A percentile compares a stretch with the other conserved stretches of the same genome.
Conservation (phyloP, 2,797 vertebrate genomes). For the Oceanodroma leucorhoa region DNA sequence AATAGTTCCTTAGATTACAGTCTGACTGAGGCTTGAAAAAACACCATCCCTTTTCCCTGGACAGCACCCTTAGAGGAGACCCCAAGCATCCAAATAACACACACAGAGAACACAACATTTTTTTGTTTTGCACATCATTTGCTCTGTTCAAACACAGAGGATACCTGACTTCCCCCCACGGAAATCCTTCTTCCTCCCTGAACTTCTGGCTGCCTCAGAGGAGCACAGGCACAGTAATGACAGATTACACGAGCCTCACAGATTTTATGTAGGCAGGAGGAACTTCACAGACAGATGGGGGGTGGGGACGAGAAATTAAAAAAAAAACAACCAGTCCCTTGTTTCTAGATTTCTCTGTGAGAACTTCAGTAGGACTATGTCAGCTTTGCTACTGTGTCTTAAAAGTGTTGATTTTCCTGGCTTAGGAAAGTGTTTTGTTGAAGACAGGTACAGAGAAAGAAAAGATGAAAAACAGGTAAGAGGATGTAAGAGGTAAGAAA, state of each 20-base stretch:
- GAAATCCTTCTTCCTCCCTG: neutral
- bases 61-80: neutral
- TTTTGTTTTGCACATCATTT: neutral
- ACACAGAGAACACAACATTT: neutral
- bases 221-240: neutral
- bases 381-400: neutral
- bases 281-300: neutral
- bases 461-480: neutral
- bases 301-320: accelerated
- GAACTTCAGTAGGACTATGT: neutral
- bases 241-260: neutral
- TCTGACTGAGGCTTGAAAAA: neutral
- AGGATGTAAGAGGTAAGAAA: neutral
- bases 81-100: accelerated
- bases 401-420: neutral
- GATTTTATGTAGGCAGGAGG: neutral
- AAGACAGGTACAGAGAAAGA: neutral
- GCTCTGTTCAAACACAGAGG: neutral
- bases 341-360: neutral
- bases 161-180: neutral
- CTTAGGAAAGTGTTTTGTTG: neutral
- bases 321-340: neutral
- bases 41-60: neutral
- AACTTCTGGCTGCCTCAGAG: neutral
- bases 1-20: neutral